phyloP scores from a whole-genome alignment of 2,888 invertebrate genomes.

The Eupithecia centaureata region DNA sequence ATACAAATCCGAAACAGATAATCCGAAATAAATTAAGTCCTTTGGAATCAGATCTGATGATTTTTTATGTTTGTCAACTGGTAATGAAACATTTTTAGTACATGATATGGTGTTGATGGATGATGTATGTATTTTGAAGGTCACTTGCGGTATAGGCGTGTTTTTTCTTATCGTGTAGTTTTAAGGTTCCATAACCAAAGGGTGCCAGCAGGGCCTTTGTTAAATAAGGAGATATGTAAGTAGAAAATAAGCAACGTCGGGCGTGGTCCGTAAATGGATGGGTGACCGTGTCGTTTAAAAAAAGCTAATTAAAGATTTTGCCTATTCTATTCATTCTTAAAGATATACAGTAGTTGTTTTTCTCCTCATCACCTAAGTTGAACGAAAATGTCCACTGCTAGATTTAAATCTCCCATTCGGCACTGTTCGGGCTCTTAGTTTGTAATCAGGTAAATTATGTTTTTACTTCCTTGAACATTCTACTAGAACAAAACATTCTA shows the following conservation, averaged over 20 bases:
- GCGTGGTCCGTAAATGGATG: too few species aligned
- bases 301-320: neutral
- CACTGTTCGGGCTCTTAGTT: neutral
- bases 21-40: too few species aligned
- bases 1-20: too few species aligned
- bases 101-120: neutral
- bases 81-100: neutral
- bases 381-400: neutral
- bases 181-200: too few species aligned
- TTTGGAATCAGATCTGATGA: too few species aligned
- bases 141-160: neutral
- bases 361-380: neutral
- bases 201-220: too few species aligned
- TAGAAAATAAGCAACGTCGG: too few species aligned
- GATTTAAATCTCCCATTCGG: neutral
- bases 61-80: neutral
- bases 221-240: too few species aligned
- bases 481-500: neutral
- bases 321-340: too few species aligned
- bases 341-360: neutral
- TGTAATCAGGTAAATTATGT: neutral
- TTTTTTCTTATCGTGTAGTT: too few species aligned
- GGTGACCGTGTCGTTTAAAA: too few species aligned
- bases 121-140: slow-evolving; percentile 16
- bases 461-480: neutral